Percentiles rank a stretch among this genome's conserved stretches.
Conservation (phyloP, 2,113 vertebrate species). For the Desmodus rotundus region DNA sequence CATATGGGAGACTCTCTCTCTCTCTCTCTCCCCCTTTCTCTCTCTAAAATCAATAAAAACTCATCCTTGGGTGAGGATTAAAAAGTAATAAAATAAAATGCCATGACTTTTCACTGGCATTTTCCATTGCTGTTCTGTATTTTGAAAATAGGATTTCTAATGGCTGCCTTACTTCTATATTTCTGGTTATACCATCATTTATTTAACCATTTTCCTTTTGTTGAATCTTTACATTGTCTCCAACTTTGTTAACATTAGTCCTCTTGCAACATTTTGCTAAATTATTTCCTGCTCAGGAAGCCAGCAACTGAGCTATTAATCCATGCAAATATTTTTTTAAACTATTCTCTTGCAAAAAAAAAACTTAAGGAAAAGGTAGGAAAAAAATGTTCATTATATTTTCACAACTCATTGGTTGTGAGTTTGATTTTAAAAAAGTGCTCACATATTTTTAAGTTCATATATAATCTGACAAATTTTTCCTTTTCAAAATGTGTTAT, state of each 20-base stretch:
- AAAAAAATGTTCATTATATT: neutral
- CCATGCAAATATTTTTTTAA: neutral
- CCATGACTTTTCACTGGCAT: neutral
- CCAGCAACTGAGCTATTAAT: neutral
- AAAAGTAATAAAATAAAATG: neutral
- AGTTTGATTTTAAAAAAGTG: neutral
- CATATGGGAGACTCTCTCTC: too few species aligned
- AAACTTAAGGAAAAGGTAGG: neutral
- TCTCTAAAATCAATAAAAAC: too few species aligned
- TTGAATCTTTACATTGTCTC: neutral
- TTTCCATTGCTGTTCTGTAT: neutral
- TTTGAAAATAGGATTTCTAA: neutral
- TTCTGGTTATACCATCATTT: neutral
- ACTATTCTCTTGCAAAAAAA: neutral
- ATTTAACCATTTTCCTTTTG: neutral
- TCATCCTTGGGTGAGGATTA: too few species aligned
- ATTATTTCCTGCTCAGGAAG: neutral
- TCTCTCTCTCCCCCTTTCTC: too few species aligned
- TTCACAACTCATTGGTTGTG: neutral
- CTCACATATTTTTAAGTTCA: neutral
- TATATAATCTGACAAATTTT: neutral
- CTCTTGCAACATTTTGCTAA: neutral
- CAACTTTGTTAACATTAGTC: neutral
- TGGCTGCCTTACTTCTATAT: neutral
- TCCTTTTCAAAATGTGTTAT: conserved; percentile 19